phyloP scores from a whole-genome alignment of 1,140 invertebrate genomes.

The Ostrea edulis region DNA sequence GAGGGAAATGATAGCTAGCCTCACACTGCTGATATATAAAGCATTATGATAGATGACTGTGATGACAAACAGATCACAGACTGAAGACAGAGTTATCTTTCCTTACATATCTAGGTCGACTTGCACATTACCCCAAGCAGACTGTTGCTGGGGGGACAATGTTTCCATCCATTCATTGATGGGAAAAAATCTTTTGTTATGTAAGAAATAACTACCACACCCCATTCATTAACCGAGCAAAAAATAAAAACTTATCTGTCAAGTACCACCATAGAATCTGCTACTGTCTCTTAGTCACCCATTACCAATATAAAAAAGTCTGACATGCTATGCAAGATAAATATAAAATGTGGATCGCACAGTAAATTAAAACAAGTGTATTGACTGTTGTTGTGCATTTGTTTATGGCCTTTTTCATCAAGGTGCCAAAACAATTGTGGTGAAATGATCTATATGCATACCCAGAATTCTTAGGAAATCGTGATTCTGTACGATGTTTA shows the following conservation, averaged over 20 bases:
- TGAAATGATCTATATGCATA: constrained; percentile 33
- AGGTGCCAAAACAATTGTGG: constrained; percentile 36
- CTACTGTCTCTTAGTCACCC: background rate
- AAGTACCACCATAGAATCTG: no score
- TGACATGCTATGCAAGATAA: background rate
- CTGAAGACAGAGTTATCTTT: constrained; percentile 34
- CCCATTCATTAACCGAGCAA: no score
- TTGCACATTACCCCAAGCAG: no score
- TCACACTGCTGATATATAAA: background rate
- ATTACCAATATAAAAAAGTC: background rate
- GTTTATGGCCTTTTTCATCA: background rate
- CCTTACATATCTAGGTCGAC: background rate
- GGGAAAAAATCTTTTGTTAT: no score
- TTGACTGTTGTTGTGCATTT: background rate
- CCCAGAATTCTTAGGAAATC: constrained; percentile 14
- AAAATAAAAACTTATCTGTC: no score
- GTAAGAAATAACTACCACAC: no score
- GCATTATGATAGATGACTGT: constrained; percentile 22
- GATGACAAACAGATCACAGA: constrained; percentile 12
- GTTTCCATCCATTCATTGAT: no score
- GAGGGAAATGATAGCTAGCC: background rate
- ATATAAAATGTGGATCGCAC: background rate
- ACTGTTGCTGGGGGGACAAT: no score
- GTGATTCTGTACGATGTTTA: constrained; percentile 17
- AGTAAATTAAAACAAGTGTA: background rate